Conservation (phyloP, 30 jellyfish, hydroid and myxozoan species). For the Catostylus mosaicus region DNA sequence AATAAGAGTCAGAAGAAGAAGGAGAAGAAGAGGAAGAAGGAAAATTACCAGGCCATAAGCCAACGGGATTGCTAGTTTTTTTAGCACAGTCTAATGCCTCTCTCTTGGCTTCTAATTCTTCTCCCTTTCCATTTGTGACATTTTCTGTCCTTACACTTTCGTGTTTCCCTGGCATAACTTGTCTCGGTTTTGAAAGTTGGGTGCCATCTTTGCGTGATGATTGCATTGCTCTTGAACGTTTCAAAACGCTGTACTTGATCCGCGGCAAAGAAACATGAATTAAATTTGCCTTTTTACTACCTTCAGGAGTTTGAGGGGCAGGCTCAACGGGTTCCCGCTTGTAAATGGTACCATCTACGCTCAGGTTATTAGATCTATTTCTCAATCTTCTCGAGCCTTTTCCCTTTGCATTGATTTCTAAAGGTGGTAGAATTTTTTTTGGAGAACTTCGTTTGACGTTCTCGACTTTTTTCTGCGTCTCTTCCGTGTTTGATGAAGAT, state of each 20-base stretch:
- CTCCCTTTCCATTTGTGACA: not conserved
- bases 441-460: not conserved
- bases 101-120: not conserved
- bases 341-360: not conserved
- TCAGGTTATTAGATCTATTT: not conserved
- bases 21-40: too few species aligned
- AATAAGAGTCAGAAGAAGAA: not conserved
- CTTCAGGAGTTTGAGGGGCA: not conserved
- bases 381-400: not conserved
- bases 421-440: not conserved
- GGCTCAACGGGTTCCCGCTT: not conserved
- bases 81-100: too few species aligned
- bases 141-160: too few species aligned
- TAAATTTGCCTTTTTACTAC: not conserved
- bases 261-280: not conserved
- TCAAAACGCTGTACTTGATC: not conserved
- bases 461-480: not conserved
- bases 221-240: not conserved
- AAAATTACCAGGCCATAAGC: too few species aligned
- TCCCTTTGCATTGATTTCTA: not conserved
- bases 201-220: too few species aligned
- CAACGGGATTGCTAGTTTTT: too few species aligned
- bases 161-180: not conserved
- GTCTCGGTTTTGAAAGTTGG: not conserved
- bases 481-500: too few species aligned